Evolutionary conservation across 2,797 vertebrate species (phyloP).

Genomic region (Coilia nasus): DNA sequence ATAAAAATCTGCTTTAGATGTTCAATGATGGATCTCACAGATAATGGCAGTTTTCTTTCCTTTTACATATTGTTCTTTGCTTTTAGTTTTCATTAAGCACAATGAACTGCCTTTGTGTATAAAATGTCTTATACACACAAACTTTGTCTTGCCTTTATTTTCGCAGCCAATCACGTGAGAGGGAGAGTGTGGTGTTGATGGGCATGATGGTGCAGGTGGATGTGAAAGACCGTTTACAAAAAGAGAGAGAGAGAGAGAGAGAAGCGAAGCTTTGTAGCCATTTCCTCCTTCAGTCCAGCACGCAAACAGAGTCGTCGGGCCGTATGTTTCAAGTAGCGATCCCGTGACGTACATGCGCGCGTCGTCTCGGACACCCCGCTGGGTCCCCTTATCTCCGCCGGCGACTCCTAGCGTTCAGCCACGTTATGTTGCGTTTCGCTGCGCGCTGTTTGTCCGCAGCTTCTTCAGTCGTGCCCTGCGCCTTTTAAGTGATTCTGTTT

Average conservation of each 20-base stretch:
- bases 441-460: background rate
- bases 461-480: background rate
- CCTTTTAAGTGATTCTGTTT: slow-evolving; percentile 11
- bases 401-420: background rate
- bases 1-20: background rate
- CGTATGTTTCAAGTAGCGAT: slow-evolving; percentile 8
- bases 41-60: no score
- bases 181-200: background rate
- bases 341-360: background rate
- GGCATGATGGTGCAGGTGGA: background rate
- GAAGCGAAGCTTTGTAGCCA: slow-evolving; percentile 9
- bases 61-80: no score
- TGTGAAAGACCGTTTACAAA: background rate
- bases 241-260: background rate
- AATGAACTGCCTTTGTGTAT: no score
- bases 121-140: no score
- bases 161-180: background rate
- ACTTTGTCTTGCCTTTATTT: background rate
- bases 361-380: no score
- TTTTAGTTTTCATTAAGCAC: no score
- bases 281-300: slow-evolving; percentile 17
- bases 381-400: background rate
- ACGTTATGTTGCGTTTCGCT: background rate
- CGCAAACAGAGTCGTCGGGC: background rate
- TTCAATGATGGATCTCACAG: background rate